phyloP scores from a whole-genome alignment of 1,140 invertebrate genomes.

The silkworm (Bombyx mori) region ASM3026992v2 NC_085119.1:16279001-16279500 shows the following conservation, averaged over 20 bases:
- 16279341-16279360: constrained; percentile 95
- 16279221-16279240: constrained; percentile 92
- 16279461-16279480: constrained; percentile 96
- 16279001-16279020: constrained; percentile 87
- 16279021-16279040: constrained; percentile 89
- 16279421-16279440: constrained; percentile 94
- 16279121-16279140: constrained; percentile 91
- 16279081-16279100: constrained; percentile 89
- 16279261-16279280: constrained; percentile 94
- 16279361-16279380: constrained; percentile 96
- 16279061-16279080: constrained; percentile 93
- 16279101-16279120: constrained; percentile 97
- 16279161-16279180: constrained; percentile 93
- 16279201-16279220: constrained; percentile 89
- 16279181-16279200: constrained; percentile 93
- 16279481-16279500: constrained; percentile 87
- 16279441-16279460: constrained; percentile 96
- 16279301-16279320: constrained; percentile 90
- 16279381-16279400: constrained; percentile 91
- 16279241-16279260: constrained; percentile 89
- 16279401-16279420: constrained; percentile 94
- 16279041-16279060: constrained; percentile 89
- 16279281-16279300: constrained; percentile 92
- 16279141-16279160: constrained; percentile 88
- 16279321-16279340: constrained; percentile 93